Evolutionary conservation across 2,113 vertebrate species (phyloP).

Genomic region (Peromyscus maniculatus): DNA sequence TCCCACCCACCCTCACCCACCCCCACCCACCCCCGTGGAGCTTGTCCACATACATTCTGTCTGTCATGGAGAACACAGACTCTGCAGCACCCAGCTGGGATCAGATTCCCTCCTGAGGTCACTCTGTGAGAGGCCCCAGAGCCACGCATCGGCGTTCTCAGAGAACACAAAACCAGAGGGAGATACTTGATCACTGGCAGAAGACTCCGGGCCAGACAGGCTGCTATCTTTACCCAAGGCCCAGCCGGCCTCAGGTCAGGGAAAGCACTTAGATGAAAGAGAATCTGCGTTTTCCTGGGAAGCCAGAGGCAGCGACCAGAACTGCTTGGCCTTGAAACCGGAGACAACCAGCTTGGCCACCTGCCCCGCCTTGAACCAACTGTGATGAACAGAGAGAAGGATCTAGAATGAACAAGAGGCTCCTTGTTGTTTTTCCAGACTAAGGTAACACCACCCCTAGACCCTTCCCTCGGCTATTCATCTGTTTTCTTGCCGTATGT

Average conservation of each 20-base stretch:
- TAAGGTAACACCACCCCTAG: background rate
- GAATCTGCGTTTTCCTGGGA: conserved; percentile 65
- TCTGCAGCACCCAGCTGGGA: background rate
- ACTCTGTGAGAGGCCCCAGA: accelerated
- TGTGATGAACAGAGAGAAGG: conserved; percentile 26
- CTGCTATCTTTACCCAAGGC: conserved; percentile 3
- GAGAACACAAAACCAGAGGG: conserved; percentile 62
- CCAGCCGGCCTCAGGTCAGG: background rate
- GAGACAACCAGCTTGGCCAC: conserved; percentile 10
- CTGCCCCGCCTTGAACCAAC: background rate
- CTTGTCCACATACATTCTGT: background rate
- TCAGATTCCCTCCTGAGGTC: conserved; percentile 31
- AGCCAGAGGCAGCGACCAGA: conserved; percentile 45
- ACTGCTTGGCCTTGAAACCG: conserved; percentile 59
- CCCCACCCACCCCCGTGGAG: background rate
- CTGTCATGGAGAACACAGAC: background rate
- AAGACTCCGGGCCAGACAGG: conserved; percentile 53
- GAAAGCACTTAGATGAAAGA: conserved; percentile 79
- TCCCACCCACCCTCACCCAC: accelerated
- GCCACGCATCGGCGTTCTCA: conserved; percentile 3
- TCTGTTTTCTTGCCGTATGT: background rate
- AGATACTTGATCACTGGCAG: background rate
- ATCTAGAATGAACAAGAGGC: background rate
- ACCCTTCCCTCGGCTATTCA: background rate
- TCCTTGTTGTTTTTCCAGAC: conserved; percentile 27